These are phyloP conservation scores for Formica aserva DNA, from an alignment of 2,888 invertebrate species.

Conservation along the genomic window DNA sequence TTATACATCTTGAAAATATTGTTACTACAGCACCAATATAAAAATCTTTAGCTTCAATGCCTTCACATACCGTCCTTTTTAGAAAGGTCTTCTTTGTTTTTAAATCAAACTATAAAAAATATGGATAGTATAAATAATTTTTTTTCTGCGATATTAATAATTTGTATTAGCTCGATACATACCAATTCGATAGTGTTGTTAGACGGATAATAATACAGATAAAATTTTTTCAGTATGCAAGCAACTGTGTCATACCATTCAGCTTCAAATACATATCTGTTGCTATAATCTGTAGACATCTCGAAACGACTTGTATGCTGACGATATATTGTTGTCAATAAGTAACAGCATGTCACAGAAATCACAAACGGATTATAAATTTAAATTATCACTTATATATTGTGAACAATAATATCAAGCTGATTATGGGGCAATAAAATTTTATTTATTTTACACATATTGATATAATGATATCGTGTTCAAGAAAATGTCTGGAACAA, in stretches of 20 bases:
- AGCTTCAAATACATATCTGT: constrained; percentile 88
- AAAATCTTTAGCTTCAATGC: constrained; percentile 89
- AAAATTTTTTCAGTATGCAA: constrained; percentile 91
- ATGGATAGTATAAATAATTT: constrained; percentile 34
- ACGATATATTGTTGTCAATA: neutral
- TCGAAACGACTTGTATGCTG: constrained; percentile 2
- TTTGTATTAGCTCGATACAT: constrained; percentile 76
- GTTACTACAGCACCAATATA: constrained; percentile 91
- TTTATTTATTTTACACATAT: neutral
- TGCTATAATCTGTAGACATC: constrained; percentile 75
- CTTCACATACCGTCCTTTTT: constrained; percentile 90
- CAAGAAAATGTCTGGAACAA: neutral
- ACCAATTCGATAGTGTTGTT: constrained; percentile 94
- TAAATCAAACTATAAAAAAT: constrained; percentile 87
- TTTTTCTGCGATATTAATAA: neutral
- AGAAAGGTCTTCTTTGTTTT: constrained; percentile 89
- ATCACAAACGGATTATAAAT: neutral
- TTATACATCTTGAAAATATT: constrained; percentile 91
- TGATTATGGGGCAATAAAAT: neutral
- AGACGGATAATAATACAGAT: constrained; percentile 91
- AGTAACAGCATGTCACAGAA: neutral
- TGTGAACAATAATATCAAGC: neutral
- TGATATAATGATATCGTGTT: neutral
- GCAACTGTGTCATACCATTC: constrained; percentile 96
- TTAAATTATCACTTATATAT: neutral